These are phyloP conservation scores for Leptinotarsa tumamoca DNA, from an alignment of 2,888 invertebrate genomes.

Conservation along the genomic window DNA sequence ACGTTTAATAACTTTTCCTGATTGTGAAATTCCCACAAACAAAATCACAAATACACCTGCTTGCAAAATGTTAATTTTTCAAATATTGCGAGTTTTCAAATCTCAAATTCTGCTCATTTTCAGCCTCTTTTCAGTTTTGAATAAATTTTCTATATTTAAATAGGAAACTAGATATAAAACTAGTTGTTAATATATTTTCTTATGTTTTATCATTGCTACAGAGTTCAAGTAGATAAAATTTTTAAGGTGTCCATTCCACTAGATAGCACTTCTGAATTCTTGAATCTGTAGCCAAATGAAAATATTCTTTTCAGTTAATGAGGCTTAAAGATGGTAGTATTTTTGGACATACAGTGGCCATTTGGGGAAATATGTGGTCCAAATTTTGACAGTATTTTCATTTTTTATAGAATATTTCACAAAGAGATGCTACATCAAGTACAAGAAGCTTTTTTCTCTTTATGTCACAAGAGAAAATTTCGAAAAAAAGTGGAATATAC, in stretches of 20 bases:
- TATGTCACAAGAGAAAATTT: slow-evolving; percentile 43
- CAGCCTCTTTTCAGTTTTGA: no score
- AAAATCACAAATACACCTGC: slow-evolving; percentile 40
- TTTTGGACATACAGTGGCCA: background rate
- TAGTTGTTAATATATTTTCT: no score
- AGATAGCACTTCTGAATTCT: slow-evolving; percentile 1
- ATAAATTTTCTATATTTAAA: no score
- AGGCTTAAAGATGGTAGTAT: background rate
- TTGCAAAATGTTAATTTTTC: slow-evolving; percentile 17
- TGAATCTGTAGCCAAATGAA: background rate
- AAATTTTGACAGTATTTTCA: slow-evolving; percentile 2
- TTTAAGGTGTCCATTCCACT: slow-evolving; percentile 12
- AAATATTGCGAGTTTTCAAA: background rate
- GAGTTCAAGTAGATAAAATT: background rate
- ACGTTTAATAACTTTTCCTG: slow-evolving; percentile 24
- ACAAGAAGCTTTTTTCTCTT: slow-evolving; percentile 47
- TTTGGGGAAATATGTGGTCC: background rate
- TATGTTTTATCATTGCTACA: background rate
- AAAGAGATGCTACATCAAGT: slow-evolving; percentile 46
- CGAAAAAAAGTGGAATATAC: slow-evolving; percentile 40
- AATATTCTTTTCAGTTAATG: background rate
- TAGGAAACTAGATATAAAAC: no score
- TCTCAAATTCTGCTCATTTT: background rate
- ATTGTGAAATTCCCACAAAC: slow-evolving; percentile 42
- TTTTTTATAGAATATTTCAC: slow-evolving; percentile 40